Conservation (phyloP, 2,797 vertebrate species). For the Rhinella marina region DNA sequence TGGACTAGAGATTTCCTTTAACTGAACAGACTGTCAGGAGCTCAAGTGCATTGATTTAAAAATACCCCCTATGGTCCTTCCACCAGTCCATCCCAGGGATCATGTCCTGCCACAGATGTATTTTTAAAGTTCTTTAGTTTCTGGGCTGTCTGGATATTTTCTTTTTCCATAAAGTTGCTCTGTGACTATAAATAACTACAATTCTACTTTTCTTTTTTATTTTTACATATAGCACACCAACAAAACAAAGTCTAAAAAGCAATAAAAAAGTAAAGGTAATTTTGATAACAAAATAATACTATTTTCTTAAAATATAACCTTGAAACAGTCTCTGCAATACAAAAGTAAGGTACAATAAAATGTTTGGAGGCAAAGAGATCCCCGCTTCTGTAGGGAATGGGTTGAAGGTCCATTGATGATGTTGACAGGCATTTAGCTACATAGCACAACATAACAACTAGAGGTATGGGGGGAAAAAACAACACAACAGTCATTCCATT, state of each 20-base stretch:
- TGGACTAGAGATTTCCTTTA: neutral
- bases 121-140: neutral
- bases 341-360: constrained; percentile 62
- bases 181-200: constrained; percentile 34
- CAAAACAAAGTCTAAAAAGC: constrained; percentile 54
- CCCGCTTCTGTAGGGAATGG: constrained; percentile 41
- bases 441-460: constrained; percentile 47
- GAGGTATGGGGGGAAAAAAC: neutral
- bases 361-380: constrained; percentile 60
- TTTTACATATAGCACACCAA: constrained; percentile 61
- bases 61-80: neutral
- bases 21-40: neutral
- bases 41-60: too few species aligned
- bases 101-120: neutral
- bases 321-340: constrained; percentile 66
- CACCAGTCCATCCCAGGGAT: neutral
- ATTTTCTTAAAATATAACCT: constrained; percentile 79
- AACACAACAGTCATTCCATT: neutral
- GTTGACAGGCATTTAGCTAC: constrained; percentile 44
- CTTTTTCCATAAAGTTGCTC: constrained; percentile 35
- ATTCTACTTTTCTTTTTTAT: constrained; percentile 55
- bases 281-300: constrained; percentile 78
- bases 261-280: constrained; percentile 73
- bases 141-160: neutral
- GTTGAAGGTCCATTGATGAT: constrained; percentile 55